Percentiles rank a stretch among this genome's conserved stretches.
These are phyloP conservation scores for Enteromius trimaculatus DNA, from an alignment of 2,797 vertebrate genomes.

Conservation along the genomic window DNA sequence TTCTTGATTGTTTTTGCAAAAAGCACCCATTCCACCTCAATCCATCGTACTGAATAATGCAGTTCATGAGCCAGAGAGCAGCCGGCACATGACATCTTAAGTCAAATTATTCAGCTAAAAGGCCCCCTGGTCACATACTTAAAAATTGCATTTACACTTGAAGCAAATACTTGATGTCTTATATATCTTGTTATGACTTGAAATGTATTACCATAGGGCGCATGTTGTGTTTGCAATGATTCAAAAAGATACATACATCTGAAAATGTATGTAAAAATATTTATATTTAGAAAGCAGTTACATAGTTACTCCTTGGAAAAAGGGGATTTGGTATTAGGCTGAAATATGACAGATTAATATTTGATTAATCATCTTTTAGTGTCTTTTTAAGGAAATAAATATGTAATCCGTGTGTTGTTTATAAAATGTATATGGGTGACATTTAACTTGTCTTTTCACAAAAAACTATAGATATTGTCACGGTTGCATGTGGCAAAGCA, in stretches of 20 bases:
- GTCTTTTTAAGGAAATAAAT: not conserved
- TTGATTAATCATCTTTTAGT: not conserved
- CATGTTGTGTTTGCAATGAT: not conserved
- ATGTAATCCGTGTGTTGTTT: not conserved
- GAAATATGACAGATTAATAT: not conserved
- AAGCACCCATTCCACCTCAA: not conserved
- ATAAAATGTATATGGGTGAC: not conserved
- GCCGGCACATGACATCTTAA: constrained; percentile 27
- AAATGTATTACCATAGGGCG: not conserved
- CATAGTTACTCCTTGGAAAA: not conserved
- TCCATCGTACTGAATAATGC: not conserved
- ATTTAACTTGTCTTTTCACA: not conserved
- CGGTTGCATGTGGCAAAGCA: too few species aligned
- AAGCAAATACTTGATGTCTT: too few species aligned
- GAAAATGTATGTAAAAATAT: not conserved
- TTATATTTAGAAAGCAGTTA: not conserved
- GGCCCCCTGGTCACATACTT: not conserved
- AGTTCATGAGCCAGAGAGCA: constrained; percentile 2
- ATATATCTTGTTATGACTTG: too few species aligned
- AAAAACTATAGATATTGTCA: not conserved
- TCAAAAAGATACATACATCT: not conserved
- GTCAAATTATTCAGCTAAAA: constrained; percentile 9
- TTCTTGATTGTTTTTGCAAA: constrained; percentile 5
- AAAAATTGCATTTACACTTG: too few species aligned
- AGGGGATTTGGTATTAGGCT: not conserved